These are phyloP conservation scores for Sarcophaga rosellei DNA, from an alignment of 2,888 invertebrate species.

Conservation along the genomic window DNA sequence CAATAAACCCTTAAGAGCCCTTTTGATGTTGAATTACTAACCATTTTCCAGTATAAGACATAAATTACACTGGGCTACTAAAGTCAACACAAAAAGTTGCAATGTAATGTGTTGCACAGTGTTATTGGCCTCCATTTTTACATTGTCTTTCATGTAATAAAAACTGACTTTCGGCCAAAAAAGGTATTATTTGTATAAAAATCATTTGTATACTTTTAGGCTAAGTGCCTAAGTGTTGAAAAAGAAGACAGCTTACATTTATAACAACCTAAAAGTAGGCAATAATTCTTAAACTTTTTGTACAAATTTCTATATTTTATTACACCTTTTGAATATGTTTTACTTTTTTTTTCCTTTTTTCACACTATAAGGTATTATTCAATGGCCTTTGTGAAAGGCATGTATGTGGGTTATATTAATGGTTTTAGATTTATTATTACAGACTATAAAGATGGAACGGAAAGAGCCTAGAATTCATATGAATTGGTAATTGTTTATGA, in stretches of 20 bases:
- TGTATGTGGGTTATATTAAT: constrained; percentile 33
- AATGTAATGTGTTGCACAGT: no score
- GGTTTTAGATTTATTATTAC: constrained; percentile 49
- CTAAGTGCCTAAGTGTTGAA: not conserved
- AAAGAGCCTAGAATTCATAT: constrained; percentile 13
- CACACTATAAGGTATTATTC: not conserved
- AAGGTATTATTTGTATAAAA: not conserved
- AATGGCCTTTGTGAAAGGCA: not conserved
- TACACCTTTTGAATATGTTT: constrained; percentile 33
- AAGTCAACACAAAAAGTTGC: no score
- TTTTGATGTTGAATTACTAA: no score
- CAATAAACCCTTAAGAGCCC: not conserved
- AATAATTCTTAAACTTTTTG: constrained; percentile 25
- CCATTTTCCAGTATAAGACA: not conserved
- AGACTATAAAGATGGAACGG: not conserved
- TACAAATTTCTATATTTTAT: constrained; percentile 24
- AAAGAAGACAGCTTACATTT: constrained; percentile 1
- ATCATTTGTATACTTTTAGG: constrained; percentile 10
- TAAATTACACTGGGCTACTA: not conserved
- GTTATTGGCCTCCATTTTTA: not conserved
- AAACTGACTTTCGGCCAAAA: not conserved
- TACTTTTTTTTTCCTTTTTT: not conserved
- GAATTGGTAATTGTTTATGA: constrained; percentile 59
- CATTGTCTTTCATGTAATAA: not conserved
- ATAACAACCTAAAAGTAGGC: constrained; percentile 34